Conservation (phyloP, 1,140 invertebrate species). For the Phenacoccus solenopsis region DNA sequence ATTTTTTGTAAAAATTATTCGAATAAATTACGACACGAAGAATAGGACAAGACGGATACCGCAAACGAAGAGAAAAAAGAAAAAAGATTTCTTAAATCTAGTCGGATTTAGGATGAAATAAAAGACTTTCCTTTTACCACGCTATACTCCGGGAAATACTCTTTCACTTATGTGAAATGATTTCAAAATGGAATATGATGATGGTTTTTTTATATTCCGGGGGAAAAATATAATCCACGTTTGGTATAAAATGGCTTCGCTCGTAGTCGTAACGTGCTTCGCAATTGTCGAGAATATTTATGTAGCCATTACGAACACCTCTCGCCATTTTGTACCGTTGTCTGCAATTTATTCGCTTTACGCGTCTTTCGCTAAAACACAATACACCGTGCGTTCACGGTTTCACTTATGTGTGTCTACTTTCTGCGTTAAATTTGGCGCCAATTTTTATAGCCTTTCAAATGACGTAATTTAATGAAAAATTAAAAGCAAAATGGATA, state of each 20-base stretch:
- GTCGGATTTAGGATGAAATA: slow-evolving; percentile 1
- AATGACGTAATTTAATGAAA: neutral
- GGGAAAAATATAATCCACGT: neutral
- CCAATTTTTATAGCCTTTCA: neutral
- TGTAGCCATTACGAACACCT: slow-evolving; percentile 1
- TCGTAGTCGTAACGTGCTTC: slow-evolving; percentile 1
- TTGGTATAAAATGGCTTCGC: neutral
- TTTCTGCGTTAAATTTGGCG: neutral
- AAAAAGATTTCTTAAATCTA: neutral
- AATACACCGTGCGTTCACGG: neutral
- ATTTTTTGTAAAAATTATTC: slow-evolving; percentile 4
- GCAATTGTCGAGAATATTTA: neutral
- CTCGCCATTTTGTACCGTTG: neutral
- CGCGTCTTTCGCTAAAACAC: neutral
- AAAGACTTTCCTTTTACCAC: neutral
- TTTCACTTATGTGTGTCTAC: neutral
- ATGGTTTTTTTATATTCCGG: neutral
- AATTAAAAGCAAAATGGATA: neutral
- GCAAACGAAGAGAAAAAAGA: neutral
- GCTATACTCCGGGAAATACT: neutral
- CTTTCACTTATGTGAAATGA: slow-evolving; percentile 2
- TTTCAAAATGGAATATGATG: slow-evolving; percentile 3
- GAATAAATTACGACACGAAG: neutral
- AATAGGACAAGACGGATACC: neutral
- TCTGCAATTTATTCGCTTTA: neutral